These are phyloP conservation scores for Notocelia uddmanniana DNA, from an alignment of 2,888 invertebrate genomes.

Conservation along the genomic window DNA sequence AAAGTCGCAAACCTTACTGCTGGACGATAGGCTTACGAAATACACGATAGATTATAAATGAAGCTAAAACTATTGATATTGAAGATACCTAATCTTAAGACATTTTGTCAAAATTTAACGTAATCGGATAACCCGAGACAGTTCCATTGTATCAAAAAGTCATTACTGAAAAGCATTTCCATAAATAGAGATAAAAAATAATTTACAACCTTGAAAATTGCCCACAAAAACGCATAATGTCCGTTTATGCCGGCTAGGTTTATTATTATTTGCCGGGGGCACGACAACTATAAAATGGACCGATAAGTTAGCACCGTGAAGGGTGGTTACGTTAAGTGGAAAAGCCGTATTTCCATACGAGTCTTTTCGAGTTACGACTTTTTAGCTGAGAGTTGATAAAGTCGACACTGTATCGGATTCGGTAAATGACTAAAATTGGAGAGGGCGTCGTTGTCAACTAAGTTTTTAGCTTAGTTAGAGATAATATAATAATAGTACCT, in stretches of 20 bases:
- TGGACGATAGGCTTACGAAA: too few relatives aligned
- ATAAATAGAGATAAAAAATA: slow-evolving; percentile 50
- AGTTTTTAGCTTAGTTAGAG: too few relatives aligned
- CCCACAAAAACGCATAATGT: slow-evolving; percentile 60
- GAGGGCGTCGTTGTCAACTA: not conserved
- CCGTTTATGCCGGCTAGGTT: slow-evolving; percentile 64
- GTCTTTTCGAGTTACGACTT: not conserved
- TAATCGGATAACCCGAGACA: not conserved
- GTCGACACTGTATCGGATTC: slow-evolving; percentile 30
- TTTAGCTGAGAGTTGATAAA: not conserved
- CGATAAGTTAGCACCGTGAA: slow-evolving; percentile 63
- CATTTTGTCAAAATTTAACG: not conserved
- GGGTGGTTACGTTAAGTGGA: slow-evolving; percentile 32
- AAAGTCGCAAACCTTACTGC: too few relatives aligned
- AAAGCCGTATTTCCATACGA: not conserved
- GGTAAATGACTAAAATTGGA: not conserved
- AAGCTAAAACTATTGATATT: not conserved
- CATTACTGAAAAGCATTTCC: slow-evolving; percentile 25
- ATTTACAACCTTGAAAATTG: slow-evolving; percentile 58
- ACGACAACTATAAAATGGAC: slow-evolving; percentile 68
- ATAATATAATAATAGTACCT: too few relatives aligned
- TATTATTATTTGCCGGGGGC: slow-evolving; percentile 72
- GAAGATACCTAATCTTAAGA: not conserved
- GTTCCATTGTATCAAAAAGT: slow-evolving; percentile 18
- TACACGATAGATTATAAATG: not conserved